Evolutionary conservation across 2,888 invertebrate genomes (phyloP).

Genomic region (Chirona hameri): DNA sequence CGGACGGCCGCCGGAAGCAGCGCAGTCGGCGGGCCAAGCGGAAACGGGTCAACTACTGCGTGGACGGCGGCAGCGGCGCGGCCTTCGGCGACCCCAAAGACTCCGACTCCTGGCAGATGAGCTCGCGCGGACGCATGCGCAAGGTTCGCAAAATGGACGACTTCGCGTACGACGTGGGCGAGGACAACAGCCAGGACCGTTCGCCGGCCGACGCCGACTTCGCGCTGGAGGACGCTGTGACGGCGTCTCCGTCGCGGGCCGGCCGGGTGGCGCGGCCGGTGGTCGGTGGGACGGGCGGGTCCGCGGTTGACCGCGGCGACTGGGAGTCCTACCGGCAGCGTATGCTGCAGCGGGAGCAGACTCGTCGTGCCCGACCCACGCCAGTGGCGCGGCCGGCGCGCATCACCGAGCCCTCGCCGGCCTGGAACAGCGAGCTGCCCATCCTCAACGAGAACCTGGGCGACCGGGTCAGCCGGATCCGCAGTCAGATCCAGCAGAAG

Average conservation of each 20-base stretch:
- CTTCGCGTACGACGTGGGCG: slow-evolving; percentile 28
- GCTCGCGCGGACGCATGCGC: slow-evolving; percentile 38
- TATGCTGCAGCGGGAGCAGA: neutral
- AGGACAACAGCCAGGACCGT: neutral
- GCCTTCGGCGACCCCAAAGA: slow-evolving; percentile 31
- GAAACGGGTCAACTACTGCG: slow-evolving; percentile 31
- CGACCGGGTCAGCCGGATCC: slow-evolving; percentile 10
- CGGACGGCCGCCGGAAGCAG: neutral
- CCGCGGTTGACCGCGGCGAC: neutral
- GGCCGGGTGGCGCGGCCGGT: neutral
- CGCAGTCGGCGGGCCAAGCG: slow-evolving; percentile 8
- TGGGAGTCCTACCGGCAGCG: neutral
- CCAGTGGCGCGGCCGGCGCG: neutral
- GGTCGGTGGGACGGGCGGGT: neutral
- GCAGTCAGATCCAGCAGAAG: neutral
- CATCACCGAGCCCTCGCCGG: slow-evolving; percentile 12
- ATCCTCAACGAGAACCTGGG: neutral
- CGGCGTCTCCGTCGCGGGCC: neutral
- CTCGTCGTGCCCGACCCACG: neutral
- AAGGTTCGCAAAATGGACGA: slow-evolving; percentile 39
- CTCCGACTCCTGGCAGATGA: slow-evolving; percentile 30
- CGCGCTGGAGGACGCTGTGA: neutral
- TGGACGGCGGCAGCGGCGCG: slow-evolving; percentile 37
- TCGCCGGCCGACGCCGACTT: no score
- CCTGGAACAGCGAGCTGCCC: slow-evolving; percentile 9